Base-by-base conservation (phyloP, 1,140 invertebrate species). In the Drosophila willistoni region DNA sequence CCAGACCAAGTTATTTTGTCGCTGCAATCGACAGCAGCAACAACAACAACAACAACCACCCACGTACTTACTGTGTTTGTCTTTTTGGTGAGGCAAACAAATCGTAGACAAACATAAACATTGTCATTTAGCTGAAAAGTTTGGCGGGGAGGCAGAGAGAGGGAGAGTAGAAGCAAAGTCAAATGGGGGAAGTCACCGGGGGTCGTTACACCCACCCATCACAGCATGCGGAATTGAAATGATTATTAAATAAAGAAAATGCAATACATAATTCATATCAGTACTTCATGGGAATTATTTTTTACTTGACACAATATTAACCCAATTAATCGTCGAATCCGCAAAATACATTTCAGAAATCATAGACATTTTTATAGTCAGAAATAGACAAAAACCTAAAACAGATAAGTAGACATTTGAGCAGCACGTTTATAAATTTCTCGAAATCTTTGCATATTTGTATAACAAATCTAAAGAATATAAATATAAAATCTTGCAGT, bases 71-170 rank as follows among this genome's bases (percentile, higher is more conserved):
- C 22, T 25, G 41, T 14, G 72, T 68, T 51, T 51, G 44, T 22
- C 19, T 51, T 51, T 19, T 51, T 22, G 17, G 57, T 64, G 22
- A 71, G 62, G 55, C 79, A 86, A 85, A 86, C 82, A 86, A 82
- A 87, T 87, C 82, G 82, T 73, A 86, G 75, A 85, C 82, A 87
- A 82, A 81, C 73, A 72, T 47, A 81, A 87, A 85, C 74, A 82
- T 71, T 36, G 67, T 65, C 60, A 64, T 64, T 70, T 64, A 57
- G 36, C 14, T 2, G 39, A 42, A 42, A 14, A 7, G 6, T 29
- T 5, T 29, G 29, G 29, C 29, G 29, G 13, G 34, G 10, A 47
- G 5, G 9, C 7, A 36, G 10, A 22, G 13, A 36, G 10, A 22
- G 13, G 60, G 29, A 7, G 29, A 36, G 36, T 10, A 29, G 2